Percentiles rank a stretch among this genome's conserved stretches.
Conservation (phyloP, 2,113 vertebrate genomes). For the Gallinago jamesoni region DNA sequence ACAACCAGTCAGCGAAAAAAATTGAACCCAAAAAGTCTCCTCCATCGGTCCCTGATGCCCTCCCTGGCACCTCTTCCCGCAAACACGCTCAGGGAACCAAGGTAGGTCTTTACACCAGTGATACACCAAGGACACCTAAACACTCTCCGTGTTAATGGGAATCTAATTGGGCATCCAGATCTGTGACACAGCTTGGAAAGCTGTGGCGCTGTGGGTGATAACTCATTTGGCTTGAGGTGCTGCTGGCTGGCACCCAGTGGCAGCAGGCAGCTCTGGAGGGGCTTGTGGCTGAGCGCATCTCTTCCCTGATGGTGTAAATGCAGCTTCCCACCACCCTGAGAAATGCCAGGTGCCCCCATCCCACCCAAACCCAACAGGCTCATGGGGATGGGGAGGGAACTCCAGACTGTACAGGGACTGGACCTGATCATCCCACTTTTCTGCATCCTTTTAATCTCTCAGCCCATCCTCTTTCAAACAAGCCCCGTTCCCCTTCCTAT, state of each 20-base stretch:
- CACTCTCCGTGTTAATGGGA: neutral
- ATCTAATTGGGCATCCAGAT: neutral
- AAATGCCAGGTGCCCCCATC: fast-evolving
- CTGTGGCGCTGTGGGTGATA: neutral
- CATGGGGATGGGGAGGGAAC: neutral
- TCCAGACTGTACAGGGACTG: fast-evolving
- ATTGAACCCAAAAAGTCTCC: neutral
- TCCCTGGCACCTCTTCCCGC: neutral
- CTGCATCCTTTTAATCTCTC: neutral
- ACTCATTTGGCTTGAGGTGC: neutral
- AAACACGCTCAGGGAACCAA: neutral
- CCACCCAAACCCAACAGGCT: neutral
- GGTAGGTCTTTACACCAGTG: neutral
- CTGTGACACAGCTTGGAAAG: neutral
- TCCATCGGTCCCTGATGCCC: neutral
- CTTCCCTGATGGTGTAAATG: neutral
- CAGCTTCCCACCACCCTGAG: neutral
- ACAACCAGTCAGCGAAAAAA: conserved; percentile 31
- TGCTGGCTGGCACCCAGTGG: fast-evolving
- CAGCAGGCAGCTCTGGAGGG: neutral
- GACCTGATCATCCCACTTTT: neutral
- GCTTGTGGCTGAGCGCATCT: fast-evolving
- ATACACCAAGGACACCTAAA: neutral
- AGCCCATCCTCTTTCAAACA: neutral
- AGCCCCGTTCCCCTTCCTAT: neutral